These are phyloP conservation scores for Corythucha ciliata DNA, from an alignment of 2,888 invertebrate genomes.

Conservation along the genomic window DNA sequence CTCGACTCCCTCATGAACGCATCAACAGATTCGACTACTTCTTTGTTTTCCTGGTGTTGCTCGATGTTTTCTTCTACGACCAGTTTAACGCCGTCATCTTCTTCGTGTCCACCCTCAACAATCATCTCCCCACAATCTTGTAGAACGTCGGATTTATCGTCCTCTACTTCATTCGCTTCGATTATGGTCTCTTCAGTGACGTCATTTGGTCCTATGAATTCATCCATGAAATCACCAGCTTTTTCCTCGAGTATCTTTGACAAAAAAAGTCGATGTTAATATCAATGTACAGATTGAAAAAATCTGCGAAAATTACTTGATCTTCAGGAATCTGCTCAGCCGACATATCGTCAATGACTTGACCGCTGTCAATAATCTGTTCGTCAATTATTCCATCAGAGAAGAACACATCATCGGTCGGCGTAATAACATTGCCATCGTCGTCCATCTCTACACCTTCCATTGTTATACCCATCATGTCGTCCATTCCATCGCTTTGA, in stretches of 20 bases:
- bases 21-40: too few relatives aligned
- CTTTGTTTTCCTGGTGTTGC: too few relatives aligned
- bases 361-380: conserved; percentile 28
- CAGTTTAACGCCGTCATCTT: too few relatives aligned
- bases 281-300: not conserved
- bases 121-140: too few relatives aligned
- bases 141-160: too few relatives aligned
- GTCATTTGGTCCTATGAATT: conserved; percentile 26
- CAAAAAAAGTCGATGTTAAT: conserved; percentile 16
- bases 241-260: conserved; percentile 22
- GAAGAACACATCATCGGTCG: conserved; percentile 20
- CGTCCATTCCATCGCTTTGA: not conserved
- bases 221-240: conserved; percentile 24
- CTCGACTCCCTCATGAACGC: too few relatives aligned
- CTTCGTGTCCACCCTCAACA: too few relatives aligned
- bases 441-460: not conserved
- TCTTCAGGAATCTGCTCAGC: conserved; percentile 14
- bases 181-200: conserved; percentile 29
- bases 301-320: conserved; percentile 7
- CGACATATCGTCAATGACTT: conserved; percentile 23
- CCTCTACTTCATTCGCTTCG: conserved; percentile 26
- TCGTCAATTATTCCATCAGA: conserved; percentile 28
- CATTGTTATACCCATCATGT: conserved; percentile 8
- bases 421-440: not conserved
- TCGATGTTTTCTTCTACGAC: too few relatives aligned